phyloP scores from a whole-genome alignment of 2,888 invertebrate species.

The Ryuthela nishihirai region DNA sequence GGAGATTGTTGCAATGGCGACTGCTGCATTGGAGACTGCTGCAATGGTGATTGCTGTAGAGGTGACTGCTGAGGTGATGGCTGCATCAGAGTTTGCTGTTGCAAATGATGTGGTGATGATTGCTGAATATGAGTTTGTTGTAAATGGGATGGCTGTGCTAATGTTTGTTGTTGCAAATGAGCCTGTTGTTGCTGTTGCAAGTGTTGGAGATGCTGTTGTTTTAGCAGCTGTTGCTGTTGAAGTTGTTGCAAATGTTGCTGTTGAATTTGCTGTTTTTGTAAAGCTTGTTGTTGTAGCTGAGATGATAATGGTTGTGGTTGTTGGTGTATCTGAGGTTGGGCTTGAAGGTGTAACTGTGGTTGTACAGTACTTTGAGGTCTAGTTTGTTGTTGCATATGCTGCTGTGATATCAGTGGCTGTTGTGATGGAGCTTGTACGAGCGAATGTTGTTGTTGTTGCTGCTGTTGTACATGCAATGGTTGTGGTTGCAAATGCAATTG shows the following conservation, averaged over 20 bases:
- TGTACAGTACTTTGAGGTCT: too few relatives aligned
- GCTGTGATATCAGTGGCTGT: conserved; percentile 17
- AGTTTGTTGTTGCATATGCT: conserved; percentile 7
- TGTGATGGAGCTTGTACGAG: too few relatives aligned
- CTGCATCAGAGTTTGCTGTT: conserved; percentile 27
- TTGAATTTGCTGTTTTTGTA: conserved; percentile 10
- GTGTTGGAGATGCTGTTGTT: conserved; percentile 9
- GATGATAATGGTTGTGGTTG: conserved; percentile 8
- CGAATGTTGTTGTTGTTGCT: conserved; percentile 19
- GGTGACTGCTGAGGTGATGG: conserved; percentile 30
- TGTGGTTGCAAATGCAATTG: conserved; percentile 24
- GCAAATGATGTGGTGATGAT: conserved; percentile 21
- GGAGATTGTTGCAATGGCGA: conserved; percentile 11
- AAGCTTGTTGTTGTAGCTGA: conserved; percentile 14
- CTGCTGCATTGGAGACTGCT: conserved; percentile 14
- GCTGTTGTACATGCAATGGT: conserved; percentile 14
- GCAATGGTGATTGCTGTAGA: conserved; percentile 21
- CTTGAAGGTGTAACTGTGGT: conserved; percentile 30
- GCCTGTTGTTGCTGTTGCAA: conserved; percentile 18
- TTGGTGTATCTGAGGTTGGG: conserved; percentile 22
- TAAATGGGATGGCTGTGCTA: conserved; percentile 21
- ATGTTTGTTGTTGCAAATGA: conserved; percentile 15
- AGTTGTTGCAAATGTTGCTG: not conserved
- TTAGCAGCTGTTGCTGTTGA: not conserved
- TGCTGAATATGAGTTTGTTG: conserved; percentile 29